Evolutionary conservation across 2,113 vertebrate genomes (phyloP), one percentile per base, ranked within the genome.

Genomic region (Phoenicopterus ruber): DNA sequence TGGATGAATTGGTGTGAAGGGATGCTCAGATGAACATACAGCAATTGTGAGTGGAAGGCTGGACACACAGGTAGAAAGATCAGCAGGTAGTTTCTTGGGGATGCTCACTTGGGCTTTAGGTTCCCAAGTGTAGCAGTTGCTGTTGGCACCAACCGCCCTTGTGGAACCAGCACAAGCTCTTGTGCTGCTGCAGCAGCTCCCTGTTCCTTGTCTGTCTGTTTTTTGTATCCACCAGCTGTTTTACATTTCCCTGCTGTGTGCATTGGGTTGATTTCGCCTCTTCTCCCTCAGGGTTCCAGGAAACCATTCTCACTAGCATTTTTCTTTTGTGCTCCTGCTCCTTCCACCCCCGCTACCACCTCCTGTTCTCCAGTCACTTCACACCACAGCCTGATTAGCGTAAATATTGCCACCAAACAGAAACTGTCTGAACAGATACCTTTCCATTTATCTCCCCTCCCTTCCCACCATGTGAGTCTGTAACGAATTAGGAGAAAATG

Each of bases 401-500:
- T 72, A 69, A 94, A 88, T 78, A 92, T 57, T 94, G 73, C 59
- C 69, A 81, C 92, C n/a, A 86, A 94, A 88, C 69, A 92, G 52
- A 16, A 61, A 18, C 42, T 57, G 32, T 4, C 73, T 92, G 82
- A 81, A 13, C 74, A 62, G 73, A 52, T 40, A 85, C 81, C 74
- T 93, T 90, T 54, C 87, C 62, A 36, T 82, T 78, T 24, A 55
- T 22, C 63, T 94, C 65, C 86, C 65, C 77, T 86, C 84, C 61
- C 84, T 87, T 78, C 82, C 93, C 78, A 72, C 58, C 78, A 11
- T 6, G 13, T 7, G 14, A 79, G 32, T 8, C 61, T 63, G 91
- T 95, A 97, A 98, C 96, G 95, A 97, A 96, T 96, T 88, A 92
- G 94, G 85, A 95, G 92, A 86, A 97, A 97, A 96, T 0, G 69